Evolutionary conservation across 2,888 invertebrate genomes (phyloP), one percentile per base, ranked within the genome.

Genomic region (Phanerotoma sp.): DNA sequence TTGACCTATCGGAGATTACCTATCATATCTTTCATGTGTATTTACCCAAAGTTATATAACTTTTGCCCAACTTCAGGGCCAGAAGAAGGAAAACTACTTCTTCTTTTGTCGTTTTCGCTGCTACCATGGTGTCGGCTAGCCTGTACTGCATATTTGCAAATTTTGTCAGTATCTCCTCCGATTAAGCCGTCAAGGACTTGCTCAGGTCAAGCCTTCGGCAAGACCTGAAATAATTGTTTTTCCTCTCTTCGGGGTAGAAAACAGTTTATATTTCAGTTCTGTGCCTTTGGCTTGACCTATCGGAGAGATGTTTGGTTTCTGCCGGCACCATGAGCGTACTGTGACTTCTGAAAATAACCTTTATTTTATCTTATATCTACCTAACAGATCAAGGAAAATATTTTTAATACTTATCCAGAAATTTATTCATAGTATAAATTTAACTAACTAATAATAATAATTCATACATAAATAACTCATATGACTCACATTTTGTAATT

Each of bases 1-100:
- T 45, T 30, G 45, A 45, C 18, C 45, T 45, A 4, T 45, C 45
- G 45, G 45, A 45, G 45, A 45, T 45, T 45, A 30, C 45, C 45
- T 45, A 45, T 11, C 30, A 5, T 11, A 30, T 18, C 45, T 45
- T 28, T 45, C 18, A 20, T 13, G 18, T 16, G 32, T 45, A 28
- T 18, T 32, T 9, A 18, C n/a, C 45, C 30, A 30, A 45, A 28
- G 45, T 16, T 45, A 2, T 9, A 7, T 3, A 5, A n/a, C n/a
- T 16, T 30, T 45, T n/a, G 11, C 9, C 16, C 16, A n/a, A 16
- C 11, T 10, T 30, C 10, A 30, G 11, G 33, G n/a, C n/a, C 33
- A n/a, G n/a, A 20, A 3, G 21, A 32, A 4, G 30, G 28, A 28
- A 7, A 22, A 4, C 4, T 0, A 15, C n/a, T n/a, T 15, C 30